phyloP scores from a whole-genome alignment of 2,113 vertebrate species.

The Spheniscus mendiculus region DNA sequence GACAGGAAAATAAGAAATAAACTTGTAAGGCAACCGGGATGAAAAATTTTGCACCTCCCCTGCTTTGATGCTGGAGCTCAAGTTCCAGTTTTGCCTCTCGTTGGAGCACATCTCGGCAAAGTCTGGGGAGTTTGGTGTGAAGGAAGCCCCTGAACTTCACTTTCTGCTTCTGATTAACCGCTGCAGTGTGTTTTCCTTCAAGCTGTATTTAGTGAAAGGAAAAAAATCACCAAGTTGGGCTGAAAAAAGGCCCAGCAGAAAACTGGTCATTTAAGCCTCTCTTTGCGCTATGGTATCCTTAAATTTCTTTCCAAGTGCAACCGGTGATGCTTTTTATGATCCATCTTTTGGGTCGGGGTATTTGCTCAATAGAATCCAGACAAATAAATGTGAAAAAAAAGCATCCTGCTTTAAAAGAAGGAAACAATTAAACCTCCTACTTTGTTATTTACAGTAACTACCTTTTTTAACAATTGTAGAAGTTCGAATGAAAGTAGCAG shows the following conservation, averaged over 20 bases:
- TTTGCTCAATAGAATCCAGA: conserved; percentile 62
- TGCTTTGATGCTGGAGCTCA: not conserved
- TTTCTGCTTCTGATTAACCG: conserved; percentile 25
- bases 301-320: conserved; percentile 54
- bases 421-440: conserved; percentile 71
- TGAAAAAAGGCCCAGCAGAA: conserved; percentile 50
- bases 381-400: conserved; percentile 59
- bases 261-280: conserved; percentile 33
- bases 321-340: conserved; percentile 63
- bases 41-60: not conserved
- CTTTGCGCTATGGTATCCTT: conserved; percentile 29
- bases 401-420: conserved; percentile 65
- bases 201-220: conserved; percentile 10
- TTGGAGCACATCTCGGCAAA: not conserved
- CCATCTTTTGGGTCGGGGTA: conserved; percentile 30
- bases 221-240: not conserved
- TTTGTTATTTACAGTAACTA: conserved; percentile 76
- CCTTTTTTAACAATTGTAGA: conserved; percentile 73
- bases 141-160: not conserved
- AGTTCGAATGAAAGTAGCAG: conserved; percentile 71
- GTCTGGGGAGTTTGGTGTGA: not conserved
- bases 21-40: not conserved
- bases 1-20: not conserved
- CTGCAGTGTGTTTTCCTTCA: not conserved
- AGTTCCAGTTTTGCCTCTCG: not conserved